A percentile compares a stretch with the other conserved stretches of the same genome.
phyloP scores from a whole-genome alignment of 2,113 vertebrate species.

The Asarcornis scutulata region DNA sequence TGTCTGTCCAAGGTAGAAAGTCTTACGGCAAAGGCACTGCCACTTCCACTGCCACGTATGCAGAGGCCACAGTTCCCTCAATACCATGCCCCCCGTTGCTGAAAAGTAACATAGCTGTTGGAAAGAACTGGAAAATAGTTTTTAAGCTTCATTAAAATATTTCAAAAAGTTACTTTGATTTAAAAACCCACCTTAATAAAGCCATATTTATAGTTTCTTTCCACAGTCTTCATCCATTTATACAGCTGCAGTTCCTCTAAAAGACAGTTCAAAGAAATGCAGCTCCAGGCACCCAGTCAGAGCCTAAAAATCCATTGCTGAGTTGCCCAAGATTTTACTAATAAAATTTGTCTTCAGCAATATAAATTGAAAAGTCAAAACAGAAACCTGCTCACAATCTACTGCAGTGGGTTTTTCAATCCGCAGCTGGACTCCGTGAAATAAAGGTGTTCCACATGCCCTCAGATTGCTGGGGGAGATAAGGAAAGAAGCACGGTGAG shows the following conservation, averaged over 20 bases:
- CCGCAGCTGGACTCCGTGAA: not conserved
- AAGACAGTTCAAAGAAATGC: slow-evolving; percentile 60
- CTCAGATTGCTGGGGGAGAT: not conserved
- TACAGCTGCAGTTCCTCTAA: slow-evolving; percentile 59
- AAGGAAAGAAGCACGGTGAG: not conserved
- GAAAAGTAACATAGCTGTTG: slow-evolving; percentile 13
- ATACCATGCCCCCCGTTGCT: not conserved
- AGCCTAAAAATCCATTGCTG: slow-evolving; percentile 49
- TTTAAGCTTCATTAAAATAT: slow-evolving; percentile 57
- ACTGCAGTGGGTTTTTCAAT: slow-evolving; percentile 5
- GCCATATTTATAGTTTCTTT: slow-evolving; percentile 65
- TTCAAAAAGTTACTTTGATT: slow-evolving; percentile 63
- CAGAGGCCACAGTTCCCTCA: not conserved
- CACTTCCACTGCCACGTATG: not conserved
- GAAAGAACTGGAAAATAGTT: slow-evolving; percentile 32
- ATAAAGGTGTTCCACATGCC: not conserved
- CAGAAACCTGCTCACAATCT: slow-evolving; percentile 18
- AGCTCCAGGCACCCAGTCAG: slow-evolving; percentile 58
- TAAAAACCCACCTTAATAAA: slow-evolving; percentile 53
- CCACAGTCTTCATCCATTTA: slow-evolving; percentile 60
- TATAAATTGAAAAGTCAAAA: slow-evolving; percentile 47
- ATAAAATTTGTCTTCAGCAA: slow-evolving; percentile 47
- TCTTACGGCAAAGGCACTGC: not conserved
- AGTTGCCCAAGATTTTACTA: slow-evolving; percentile 31
- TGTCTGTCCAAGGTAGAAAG: not conserved